phyloP scores from a whole-genome alignment of 1,140 invertebrate genomes.

The Caerostris darwini region DNA sequence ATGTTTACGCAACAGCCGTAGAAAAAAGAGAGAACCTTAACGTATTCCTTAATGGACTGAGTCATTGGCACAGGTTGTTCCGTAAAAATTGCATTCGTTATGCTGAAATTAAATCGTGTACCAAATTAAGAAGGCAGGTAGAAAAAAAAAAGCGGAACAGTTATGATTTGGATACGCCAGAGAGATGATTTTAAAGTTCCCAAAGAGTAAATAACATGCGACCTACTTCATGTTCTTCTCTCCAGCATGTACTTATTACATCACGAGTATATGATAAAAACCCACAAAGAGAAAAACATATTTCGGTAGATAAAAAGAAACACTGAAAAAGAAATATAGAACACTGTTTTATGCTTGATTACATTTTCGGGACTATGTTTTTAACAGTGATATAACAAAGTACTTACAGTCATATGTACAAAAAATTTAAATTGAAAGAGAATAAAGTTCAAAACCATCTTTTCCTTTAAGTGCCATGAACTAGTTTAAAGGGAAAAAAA shows the following conservation, averaged over 20 bases:
- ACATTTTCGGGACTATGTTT: not conserved
- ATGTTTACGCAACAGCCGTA: not conserved
- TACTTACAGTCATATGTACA: too few relatives aligned
- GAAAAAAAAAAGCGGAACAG: not conserved
- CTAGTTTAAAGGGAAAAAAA: too few relatives aligned
- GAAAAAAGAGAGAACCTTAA: not conserved
- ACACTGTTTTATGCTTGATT: not conserved
- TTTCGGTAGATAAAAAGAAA: not conserved
- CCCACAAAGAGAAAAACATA: not conserved
- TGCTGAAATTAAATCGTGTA: constrained; percentile 16
- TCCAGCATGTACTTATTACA: not conserved
- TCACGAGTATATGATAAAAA: not conserved
- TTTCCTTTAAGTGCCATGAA: too few relatives aligned
- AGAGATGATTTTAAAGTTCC: not conserved
- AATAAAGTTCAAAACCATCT: too few relatives aligned
- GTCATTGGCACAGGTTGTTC: not conserved
- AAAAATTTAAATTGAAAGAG: too few relatives aligned
- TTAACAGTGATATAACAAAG: too few relatives aligned
- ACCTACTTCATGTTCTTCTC: not conserved
- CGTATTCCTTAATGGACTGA: not conserved
- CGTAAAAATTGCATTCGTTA: not conserved
- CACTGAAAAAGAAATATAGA: not conserved
- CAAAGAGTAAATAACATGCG: not conserved
- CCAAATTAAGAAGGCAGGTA: not conserved
- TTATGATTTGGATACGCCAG: not conserved